Base-by-base conservation (phyloP, 2,888 invertebrate genomes). In the Osedax frankpressi region DNA sequence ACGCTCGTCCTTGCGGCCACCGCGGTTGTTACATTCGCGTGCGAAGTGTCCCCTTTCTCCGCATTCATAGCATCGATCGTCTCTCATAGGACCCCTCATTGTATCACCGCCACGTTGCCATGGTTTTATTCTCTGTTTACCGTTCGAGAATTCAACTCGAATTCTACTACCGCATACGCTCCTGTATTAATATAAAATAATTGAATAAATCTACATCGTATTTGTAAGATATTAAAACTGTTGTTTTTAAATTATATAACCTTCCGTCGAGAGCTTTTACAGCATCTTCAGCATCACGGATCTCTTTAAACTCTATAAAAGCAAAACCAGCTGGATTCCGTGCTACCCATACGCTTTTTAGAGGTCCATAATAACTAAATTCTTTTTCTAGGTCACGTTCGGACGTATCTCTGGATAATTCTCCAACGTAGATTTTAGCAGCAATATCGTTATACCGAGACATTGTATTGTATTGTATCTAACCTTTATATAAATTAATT, bases 41-140 rank as follows among this genome's bases (percentile, higher is more conserved):
- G 94, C 94, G 84, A 93, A 94, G 84, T 94, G 94, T 11, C 94
- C 94, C 77, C 92, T 88, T 80, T 92, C 93, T 59, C 94, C 94
- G 85, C 94, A 94, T 82, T 94, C 93, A 82, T 94, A 94, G 85
- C 94, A 94, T 76, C 92, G 89, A 86, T 94, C 94, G 81, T 93
- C 92, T 73, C 75, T 70, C n/a, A 69, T 60, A 27, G 44, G 30
- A n/a, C 68, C 26, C 24, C 73, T n/a, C 11, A 11, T 6, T n/a
- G n/a, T n/a, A 44, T 44, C 44, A 68, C 26, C 30, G 73, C 75
- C 72, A n/a, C 76, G 44, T 71, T 67, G 70, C 75, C 77, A 77
- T 11, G 73, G 75, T 19, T 44, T 44, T 44, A 44, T 44, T 44
- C 44, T 44, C 19, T 44, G 44, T 44, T 44, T 44, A 44, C 44